Evolutionary conservation across 1,140 invertebrate species (phyloP), one percentile per base, ranked within the genome.

Genomic region (Ceratina japonica): DNA sequence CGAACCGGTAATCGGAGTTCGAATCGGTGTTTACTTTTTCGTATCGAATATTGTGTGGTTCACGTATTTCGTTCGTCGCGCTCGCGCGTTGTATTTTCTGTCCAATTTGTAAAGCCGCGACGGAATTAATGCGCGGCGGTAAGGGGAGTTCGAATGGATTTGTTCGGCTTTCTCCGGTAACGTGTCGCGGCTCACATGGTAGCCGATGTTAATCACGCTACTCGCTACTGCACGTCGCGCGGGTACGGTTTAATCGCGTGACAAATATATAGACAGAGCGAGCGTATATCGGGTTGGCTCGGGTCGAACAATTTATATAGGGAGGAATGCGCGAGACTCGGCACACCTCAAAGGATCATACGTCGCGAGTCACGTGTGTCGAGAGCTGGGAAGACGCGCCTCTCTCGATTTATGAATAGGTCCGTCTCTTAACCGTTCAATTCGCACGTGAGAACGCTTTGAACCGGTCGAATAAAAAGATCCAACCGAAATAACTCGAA

Each of bases 381-480:
- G 27, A 31, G 27, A 31, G 4, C 27, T 61, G 62, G 18, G 61
- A 54, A 68, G 74, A 64, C 59, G 49, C 58, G 72, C 22, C 27
- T 31, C 51, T 63, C 75, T 59, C 74, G 79, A 74, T 78, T 81
- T 81, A 81, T 76, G 74, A 71, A 76, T 81, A 77, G 79, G 75
- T 74, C 51, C 27, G 4, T 59, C 59, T 65, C 79, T 77, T 77
- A 31, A 4, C 27, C 27, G 27, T 66, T 37, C 79, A 27, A 68
- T 63, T 49, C 64, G 59, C 76, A 79, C 76, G 61, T 63, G 27
- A 31, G 76, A 74, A 74, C 70, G 59, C 76, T 79, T 79, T 65
- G 62, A 59, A 56, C 22, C 22, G 51, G 22, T 24, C 49, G 65
- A 79, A 79, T 74, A 74, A 64, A 58, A 56, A 31, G 37, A 24